A percentile compares a stretch with the other conserved stretches of the same genome.
Evolutionary conservation across 2,797 vertebrate species (phyloP).

Genomic region (Fringilla coelebs): DNA sequence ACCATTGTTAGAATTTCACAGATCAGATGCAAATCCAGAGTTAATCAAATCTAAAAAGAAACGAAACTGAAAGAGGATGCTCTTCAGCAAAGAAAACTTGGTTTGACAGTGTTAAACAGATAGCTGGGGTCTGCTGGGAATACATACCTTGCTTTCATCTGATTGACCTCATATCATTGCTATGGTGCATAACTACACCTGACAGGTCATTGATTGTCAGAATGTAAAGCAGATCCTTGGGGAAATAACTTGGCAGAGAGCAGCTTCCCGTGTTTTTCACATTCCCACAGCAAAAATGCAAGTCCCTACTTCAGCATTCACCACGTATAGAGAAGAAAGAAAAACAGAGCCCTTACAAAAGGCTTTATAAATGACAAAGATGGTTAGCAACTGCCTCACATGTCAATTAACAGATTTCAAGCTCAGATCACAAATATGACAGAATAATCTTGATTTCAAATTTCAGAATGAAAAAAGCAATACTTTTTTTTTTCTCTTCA

Average conservation of each 20-base stretch:
- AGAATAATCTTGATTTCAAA: not conserved
- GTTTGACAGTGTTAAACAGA: constrained; percentile 35
- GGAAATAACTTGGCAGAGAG: constrained; percentile 18
- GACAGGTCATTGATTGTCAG: constrained; percentile 43
- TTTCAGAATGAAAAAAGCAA: not conserved
- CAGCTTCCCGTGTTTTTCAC: not conserved
- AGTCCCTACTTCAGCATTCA: not conserved
- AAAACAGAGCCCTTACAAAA: not conserved
- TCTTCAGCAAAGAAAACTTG: not conserved
- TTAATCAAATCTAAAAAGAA: not conserved
- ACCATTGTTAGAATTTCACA: not conserved
- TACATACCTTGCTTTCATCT: constrained; percentile 37
- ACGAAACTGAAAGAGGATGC: not conserved
- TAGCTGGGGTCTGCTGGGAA: constrained; percentile 25
- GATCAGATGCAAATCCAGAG: not conserved
- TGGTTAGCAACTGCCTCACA: not conserved
- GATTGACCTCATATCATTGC: constrained; percentile 39
- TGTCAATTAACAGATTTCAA: not conserved
- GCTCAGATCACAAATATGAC: not conserved
- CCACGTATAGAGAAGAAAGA: not conserved
- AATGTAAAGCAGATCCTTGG: constrained; percentile 9
- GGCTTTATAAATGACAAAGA: not conserved
- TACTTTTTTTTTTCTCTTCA: not conserved
- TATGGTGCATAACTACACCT: constrained; percentile 15
- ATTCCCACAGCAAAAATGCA: constrained; percentile 21